Evolutionary conservation across 2,113 vertebrate genomes (phyloP), one percentile per base, ranked within the genome.

Genomic region (Calonectris borealis): DNA sequence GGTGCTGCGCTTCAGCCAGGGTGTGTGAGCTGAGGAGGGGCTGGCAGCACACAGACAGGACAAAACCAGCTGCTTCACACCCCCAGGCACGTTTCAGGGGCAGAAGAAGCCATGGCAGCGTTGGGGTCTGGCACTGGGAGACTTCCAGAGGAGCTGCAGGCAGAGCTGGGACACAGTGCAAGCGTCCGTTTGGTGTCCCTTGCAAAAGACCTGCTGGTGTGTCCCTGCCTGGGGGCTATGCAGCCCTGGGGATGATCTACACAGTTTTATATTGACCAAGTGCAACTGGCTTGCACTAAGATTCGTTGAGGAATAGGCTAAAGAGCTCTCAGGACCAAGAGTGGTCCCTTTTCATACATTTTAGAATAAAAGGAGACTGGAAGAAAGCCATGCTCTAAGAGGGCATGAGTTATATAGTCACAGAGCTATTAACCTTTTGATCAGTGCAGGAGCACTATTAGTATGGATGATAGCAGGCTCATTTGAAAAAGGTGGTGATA

Each of bases 121-220:
- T 6, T 49, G 46, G 26, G 15, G 11, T 58, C 40, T 31, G 75
- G 64, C 64, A 48, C 27, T 71, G 36, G 29, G 40, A 60, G 44
- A n/a, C 16, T 77, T 51, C 25, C 52, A 42, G 34, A 29, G 52
- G 21, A 68, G 51, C 51, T 65, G 34, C 26, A 34, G 68, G 51
- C 49, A 71, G 40, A 83, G 40, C 46, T 60, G 55, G 40, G 61
- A 21, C 38, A n/a, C 20, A 7, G 15, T 27, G 11, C 25, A 40
- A 26, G 46, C 0, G 2, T 34, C 68, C 58, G 25, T 40, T 88
- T 25, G 0, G 14, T 11, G 21, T 46, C 13, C 46, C 21, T 24
- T 16, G 11, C 9, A 42, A 24, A 72, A 54, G 29, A 25, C 17
- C 15, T 38, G 48, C 0, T 0, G 72, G 31, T 2, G 42, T n/a